Base-by-base conservation (phyloP, 2,113 vertebrate genomes). In the Actenoides hombroni region DNA sequence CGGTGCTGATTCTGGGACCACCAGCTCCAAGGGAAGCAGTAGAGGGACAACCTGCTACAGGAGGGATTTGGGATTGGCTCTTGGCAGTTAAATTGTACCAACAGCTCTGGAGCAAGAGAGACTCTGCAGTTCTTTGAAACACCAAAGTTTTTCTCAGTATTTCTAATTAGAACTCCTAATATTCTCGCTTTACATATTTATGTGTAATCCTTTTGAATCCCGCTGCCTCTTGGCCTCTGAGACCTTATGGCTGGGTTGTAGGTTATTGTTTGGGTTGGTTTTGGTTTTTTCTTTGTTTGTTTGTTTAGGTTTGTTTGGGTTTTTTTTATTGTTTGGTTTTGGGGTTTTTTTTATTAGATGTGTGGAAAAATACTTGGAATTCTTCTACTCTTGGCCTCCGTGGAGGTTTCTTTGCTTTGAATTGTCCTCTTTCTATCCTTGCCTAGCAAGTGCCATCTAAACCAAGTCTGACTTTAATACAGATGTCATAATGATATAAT, bases 1-100 rank as follows among this genome's bases (percentile, higher is more conserved):
- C 49, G 5, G 10, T 0, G 1, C 54, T 6, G 6, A 5, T 18
- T 5, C 20, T 8, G 17, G 49, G 60, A 37, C 44, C 21, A 1
- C 16, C 26, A 8, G 20, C 21, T 28, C 39, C 29, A 1, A 10
- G 37, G 28, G 26, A 10, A 39, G 2, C 4, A 10, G 25, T 5
- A 15, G 10, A 3, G 56, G 64, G 48, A 5, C 54, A 3, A 39
- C 53, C 28, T 57, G 14, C 39, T 16, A 59, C 16, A 17, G n/a
- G 23, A 37, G 15, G 20, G 48, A 4, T 13, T 39, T 46, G 53
- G 35, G 20, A 7, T 77, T 48, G 42, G 9, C 33, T 24, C 11
- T 8, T 1, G 6, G 16, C 2, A 1, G 13, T 31, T 54, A 10
- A 24, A 37, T 16, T 68, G 16, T 7, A 29, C 24, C 14, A 21